Evolutionary conservation across 2,888 invertebrate species (phyloP).

Genomic region (Drosophila siamana): DNA sequence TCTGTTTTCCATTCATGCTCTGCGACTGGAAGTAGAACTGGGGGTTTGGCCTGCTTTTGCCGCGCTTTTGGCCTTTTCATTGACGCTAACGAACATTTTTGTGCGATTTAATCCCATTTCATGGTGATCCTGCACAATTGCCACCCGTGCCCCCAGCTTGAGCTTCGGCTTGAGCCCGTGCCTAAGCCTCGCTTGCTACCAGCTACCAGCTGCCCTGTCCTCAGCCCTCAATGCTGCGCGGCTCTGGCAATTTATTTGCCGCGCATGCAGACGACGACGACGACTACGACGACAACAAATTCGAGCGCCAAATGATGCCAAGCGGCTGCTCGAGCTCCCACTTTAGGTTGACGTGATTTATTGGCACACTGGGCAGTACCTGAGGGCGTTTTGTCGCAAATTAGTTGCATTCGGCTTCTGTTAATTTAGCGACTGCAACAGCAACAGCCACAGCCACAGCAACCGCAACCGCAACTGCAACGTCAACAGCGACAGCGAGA

Average conservation of each 20-base stretch:
- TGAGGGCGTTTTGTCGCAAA: constrained; percentile 82
- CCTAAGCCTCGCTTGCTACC: constrained; percentile 29
- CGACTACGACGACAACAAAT: constrained; percentile 73
- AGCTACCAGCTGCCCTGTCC: constrained; percentile 1
- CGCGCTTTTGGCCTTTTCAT: constrained; percentile 77
- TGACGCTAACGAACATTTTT: constrained; percentile 83
- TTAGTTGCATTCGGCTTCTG: constrained; percentile 81
- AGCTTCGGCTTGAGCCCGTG: constrained; percentile 38
- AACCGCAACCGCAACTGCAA: constrained; percentile 48
- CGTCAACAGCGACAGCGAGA: constrained; percentile 17
- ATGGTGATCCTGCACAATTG: constrained; percentile 83
- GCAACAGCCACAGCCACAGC: too few species aligned
- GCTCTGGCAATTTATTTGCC: constrained; percentile 76
- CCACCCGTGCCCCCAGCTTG: constrained; percentile 47
- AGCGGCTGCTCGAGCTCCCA: constrained; percentile 70
- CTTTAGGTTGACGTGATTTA: constrained; percentile 79
- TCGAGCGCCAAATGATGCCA: constrained; percentile 81
- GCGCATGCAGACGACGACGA: constrained; percentile 65
- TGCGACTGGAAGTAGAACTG: constrained; percentile 3
- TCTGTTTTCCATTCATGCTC: constrained; percentile 66
- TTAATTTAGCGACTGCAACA: constrained; percentile 71
- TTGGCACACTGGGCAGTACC: constrained; percentile 71
- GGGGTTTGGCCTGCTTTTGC: constrained; percentile 41
- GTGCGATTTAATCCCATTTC: constrained; percentile 85
- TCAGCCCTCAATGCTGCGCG: constrained; percentile 3